Base-by-base conservation (phyloP, 1,140 invertebrate genomes). In the Scaptomyza graminum region DNA sequence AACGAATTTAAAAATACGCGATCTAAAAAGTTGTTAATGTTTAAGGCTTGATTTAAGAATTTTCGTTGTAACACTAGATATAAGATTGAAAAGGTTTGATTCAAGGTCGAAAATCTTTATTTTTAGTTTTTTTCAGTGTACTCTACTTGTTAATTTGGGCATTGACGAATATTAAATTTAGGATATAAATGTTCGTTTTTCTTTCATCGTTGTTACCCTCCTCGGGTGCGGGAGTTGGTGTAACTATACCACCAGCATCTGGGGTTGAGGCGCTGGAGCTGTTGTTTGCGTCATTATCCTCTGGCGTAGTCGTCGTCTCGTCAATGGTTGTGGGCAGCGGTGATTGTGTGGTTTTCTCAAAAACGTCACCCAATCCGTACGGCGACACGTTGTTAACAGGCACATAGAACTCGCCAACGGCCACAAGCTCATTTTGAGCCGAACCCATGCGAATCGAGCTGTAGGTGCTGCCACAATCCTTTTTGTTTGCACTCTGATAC, bases 111-210 rank as follows among this genome's bases (percentile, higher is more conserved):
- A 22, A 22, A 22, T 22, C 0, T 22, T 0, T 2, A 22, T 1
- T 1, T 22, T 22, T n/a, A n/a, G n/a, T n/a, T 22, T 22, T 22
- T 22, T 22, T 22, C 18, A 22, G 18, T 22, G 18, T 22, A 15
- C 25, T 9, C n/a, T 41, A 16, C 44, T 69, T 81, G 44, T 67
- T 74, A 5, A 85, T 57, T 70, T 87, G 61, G 3, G 76, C 69
- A 52, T 85, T 87, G 5, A 87, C 50, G 22, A 74, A 54, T 31
- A 87, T 81, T 28, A 85, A 62, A 64, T 85, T 85, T 1, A 85
- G 65, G n/a, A 85, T 74, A 50, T 77, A 87, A 60, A 81, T 71
- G 51, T 85, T 85, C 28, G 79, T 80, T 8, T 62, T 31, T 15
- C 37, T 12, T 5, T 43, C 71, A 13, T 55, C 56, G 18, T 9